These are phyloP conservation scores for Strigamia maritima DNA, from an alignment of 2,888 invertebrate genomes.

Conservation along the genomic window DNA sequence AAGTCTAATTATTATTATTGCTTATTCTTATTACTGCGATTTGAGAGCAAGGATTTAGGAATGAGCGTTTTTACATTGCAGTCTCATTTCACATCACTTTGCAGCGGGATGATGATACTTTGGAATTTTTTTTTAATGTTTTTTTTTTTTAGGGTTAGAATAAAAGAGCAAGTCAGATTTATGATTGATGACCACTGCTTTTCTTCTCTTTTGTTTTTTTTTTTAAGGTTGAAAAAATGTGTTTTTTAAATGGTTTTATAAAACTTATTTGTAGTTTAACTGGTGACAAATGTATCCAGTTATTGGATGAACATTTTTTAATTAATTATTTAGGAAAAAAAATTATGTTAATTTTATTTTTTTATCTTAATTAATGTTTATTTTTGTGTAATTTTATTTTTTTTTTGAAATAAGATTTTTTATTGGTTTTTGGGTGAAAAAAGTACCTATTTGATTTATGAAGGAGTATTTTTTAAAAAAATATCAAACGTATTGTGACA, in stretches of 20 bases:
- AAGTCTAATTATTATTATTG: too few relatives aligned
- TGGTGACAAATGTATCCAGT: not conserved
- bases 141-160: not conserved
- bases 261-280: not conserved
- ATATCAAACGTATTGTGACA: not conserved
- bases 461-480: not conserved
- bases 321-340: too few relatives aligned
- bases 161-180: slow-evolving; percentile 23
- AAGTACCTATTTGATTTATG: not conserved
- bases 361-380: too few relatives aligned
- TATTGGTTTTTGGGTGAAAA: not conserved
- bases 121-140: not conserved
- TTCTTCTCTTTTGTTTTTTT: not conserved
- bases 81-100: not conserved
- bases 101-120: not conserved
- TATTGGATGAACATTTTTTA: too few relatives aligned
- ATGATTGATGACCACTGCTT: not conserved
- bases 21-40: not conserved
- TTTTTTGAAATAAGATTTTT: not conserved
- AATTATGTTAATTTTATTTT: too few relatives aligned
- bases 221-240: not conserved
- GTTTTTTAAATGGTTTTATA: not conserved
- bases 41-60: not conserved
- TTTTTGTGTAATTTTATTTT: not conserved
- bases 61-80: not conserved